Evolutionary conservation across 2,888 invertebrate species (phyloP).

Genomic region (Clivina fossor): DNA sequence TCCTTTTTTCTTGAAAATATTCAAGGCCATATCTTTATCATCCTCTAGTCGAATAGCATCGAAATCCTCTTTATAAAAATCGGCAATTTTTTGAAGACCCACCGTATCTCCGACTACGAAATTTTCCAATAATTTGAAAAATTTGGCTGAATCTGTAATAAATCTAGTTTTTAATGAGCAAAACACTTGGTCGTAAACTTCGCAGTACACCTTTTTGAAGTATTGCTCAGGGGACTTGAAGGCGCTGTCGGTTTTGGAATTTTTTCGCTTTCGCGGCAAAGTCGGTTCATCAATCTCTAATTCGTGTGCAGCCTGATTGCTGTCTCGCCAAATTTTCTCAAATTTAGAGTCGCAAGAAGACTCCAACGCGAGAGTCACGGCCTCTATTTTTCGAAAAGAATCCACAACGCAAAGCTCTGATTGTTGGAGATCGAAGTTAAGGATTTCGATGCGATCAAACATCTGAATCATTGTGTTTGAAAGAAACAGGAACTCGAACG

Average conservation of each 20-base stretch:
- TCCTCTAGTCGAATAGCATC: too few relatives aligned
- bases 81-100: too few relatives aligned
- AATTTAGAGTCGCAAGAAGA: constrained; percentile 27
- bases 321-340: constrained; percentile 16
- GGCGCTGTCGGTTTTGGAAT: too few relatives aligned
- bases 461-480: constrained; percentile 34
- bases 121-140: too few relatives aligned
- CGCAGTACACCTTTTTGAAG: constrained; percentile 33
- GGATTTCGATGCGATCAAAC: constrained; percentile 36
- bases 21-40: too few relatives aligned
- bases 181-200: constrained; percentile 31
- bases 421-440: constrained; percentile 35
- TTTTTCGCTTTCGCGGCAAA: constrained; percentile 23
- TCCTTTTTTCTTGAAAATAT: too few relatives aligned
- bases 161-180: constrained; percentile 31
- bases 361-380: constrained; percentile 8
- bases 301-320: constrained; percentile 7
- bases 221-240: constrained; percentile 30
- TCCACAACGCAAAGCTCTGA: constrained; percentile 29
- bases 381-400: constrained; percentile 25
- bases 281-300: constrained; percentile 32
- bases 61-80: too few relatives aligned
- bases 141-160: constrained; percentile 22
- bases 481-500: constrained; percentile 31
- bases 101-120: too few relatives aligned